A percentile compares a stretch with the other conserved stretches of the same genome.
Conservation (phyloP, 2,888 invertebrate genomes). For the Lepidochitona cinerea region DNA sequence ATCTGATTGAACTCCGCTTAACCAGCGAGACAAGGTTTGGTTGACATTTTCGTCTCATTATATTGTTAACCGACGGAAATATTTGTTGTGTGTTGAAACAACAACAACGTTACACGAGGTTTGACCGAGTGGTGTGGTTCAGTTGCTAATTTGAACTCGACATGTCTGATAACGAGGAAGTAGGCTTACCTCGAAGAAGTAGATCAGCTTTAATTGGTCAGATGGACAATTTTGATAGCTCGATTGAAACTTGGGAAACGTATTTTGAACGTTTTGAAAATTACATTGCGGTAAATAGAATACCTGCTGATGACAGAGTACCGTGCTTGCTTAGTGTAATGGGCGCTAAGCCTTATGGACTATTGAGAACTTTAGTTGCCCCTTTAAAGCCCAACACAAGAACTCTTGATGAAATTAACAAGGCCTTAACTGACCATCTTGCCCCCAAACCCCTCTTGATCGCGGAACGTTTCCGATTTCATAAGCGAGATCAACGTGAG, state of each 20-base stretch:
- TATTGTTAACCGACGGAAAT: too few species aligned
- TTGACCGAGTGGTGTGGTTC: not conserved
- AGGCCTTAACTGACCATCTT: conserved; percentile 17
- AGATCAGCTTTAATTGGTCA: not conserved
- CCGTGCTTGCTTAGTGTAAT: conserved; percentile 25
- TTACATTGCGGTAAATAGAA: conserved; percentile 28
- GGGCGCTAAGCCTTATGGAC: conserved; percentile 27
- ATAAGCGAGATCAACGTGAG: conserved; percentile 6
- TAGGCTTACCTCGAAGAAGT: too few species aligned
- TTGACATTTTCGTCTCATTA: too few species aligned
- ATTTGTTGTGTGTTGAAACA: not conserved
- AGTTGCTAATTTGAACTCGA: too few species aligned
- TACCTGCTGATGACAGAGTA: conserved; percentile 20
- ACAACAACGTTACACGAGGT: not conserved
- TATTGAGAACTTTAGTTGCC: conserved; percentile 11
- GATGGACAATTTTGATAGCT: conserved; percentile 1
- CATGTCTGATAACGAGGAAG: not conserved
- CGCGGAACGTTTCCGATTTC: conserved; percentile 23
- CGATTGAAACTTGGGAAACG: conserved; percentile 20
- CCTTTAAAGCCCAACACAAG: conserved; percentile 28
- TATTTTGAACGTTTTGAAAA: conserved; percentile 28
- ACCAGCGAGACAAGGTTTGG: too few species aligned
- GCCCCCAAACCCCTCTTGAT: conserved; percentile 28
- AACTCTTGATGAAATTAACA: conserved; percentile 17
- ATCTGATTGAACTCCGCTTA: too few species aligned